A percentile compares a stretch with the other conserved stretches of the same genome.
phyloP scores from a whole-genome alignment of 2,113 vertebrate genomes.

The Melanotaenia duboulayi region DNA sequence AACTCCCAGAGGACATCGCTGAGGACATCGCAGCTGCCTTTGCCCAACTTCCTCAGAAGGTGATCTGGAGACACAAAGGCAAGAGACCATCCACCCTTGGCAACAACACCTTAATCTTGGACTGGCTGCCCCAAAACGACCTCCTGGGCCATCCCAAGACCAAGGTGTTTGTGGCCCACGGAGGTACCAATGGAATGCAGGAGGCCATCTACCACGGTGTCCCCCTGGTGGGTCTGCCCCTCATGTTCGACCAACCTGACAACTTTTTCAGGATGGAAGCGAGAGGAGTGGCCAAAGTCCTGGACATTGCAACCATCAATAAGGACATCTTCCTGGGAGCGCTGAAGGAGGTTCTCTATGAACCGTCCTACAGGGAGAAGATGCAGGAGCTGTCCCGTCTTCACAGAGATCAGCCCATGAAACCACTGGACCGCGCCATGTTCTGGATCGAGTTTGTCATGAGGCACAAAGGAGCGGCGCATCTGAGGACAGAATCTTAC shows the following conservation, averaged over 20 bases:
- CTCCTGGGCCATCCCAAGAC: conserved; percentile 74
- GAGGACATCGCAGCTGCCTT: conserved; percentile 70
- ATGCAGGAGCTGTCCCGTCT: conserved; percentile 68
- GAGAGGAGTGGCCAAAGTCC: conserved; percentile 69
- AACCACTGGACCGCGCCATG: conserved; percentile 67
- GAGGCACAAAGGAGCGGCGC: conserved; percentile 71
- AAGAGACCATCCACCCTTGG: conserved; percentile 61
- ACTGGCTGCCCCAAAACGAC: conserved; percentile 75
- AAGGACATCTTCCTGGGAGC: conserved; percentile 64
- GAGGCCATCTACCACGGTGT: conserved; percentile 73
- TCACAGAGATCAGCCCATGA: conserved; percentile 70
- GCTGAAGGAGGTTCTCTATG: conserved; percentile 60
- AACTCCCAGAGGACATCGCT: conserved; percentile 60
- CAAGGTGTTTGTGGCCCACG: conserved; percentile 69
- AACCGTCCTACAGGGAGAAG: conserved; percentile 62
- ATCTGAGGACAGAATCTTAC: conserved; percentile 71
- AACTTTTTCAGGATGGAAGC: conserved; percentile 66
- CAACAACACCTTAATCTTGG: conserved; percentile 65
- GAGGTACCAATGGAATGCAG: conserved; percentile 74
- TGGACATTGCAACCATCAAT: conserved; percentile 62
- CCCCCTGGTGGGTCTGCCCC: conserved; percentile 67
- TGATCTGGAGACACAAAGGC: conserved; percentile 69
- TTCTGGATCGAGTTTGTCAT: conserved; percentile 80
- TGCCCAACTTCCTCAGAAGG: conserved; percentile 70
- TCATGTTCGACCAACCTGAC: conserved; percentile 72